Evolutionary conservation across 2,888 invertebrate genomes (phyloP).

Genomic region (Odontomyia ornata): DNA sequence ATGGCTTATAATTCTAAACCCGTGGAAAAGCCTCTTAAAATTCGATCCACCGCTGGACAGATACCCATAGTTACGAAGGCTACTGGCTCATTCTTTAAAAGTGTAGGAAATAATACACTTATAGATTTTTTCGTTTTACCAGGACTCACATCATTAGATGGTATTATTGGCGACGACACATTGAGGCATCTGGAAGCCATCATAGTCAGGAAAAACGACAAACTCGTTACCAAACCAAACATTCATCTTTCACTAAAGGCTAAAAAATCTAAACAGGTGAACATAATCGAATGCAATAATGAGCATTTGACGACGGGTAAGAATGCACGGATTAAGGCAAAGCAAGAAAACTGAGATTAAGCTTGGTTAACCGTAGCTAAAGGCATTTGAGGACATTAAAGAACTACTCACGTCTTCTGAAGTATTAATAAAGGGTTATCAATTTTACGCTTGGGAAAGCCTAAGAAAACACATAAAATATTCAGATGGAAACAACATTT

Average conservation of each 20-base stretch:
- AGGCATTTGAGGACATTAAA: too few relatives aligned
- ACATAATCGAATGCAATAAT: neutral
- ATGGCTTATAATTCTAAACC: neutral
- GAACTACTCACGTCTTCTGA: too few relatives aligned
- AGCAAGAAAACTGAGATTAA: too few relatives aligned
- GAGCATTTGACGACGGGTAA: slow-evolving; percentile 1
- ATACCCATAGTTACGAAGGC: neutral
- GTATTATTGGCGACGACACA: neutral
- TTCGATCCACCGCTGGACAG: slow-evolving; percentile 24
- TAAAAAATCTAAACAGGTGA: neutral
- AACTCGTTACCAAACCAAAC: neutral
- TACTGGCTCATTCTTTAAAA: neutral
- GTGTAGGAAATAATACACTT: neutral
- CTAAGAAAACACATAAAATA: too few relatives aligned
- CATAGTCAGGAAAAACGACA: neutral
- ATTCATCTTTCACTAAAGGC: neutral
- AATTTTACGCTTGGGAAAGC: too few relatives aligned
- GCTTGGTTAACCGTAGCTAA: too few relatives aligned
- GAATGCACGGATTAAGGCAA: too few relatives aligned
- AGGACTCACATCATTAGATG: too few relatives aligned
- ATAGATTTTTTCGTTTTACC: neutral
- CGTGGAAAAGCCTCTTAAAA: slow-evolving; percentile 6
- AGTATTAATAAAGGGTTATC: too few relatives aligned
- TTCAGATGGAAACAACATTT: too few relatives aligned
- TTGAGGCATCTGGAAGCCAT: neutral